Base-by-base conservation (phyloP, 2,888 invertebrate genomes). In the Petrolisthes manimaculis region DNA sequence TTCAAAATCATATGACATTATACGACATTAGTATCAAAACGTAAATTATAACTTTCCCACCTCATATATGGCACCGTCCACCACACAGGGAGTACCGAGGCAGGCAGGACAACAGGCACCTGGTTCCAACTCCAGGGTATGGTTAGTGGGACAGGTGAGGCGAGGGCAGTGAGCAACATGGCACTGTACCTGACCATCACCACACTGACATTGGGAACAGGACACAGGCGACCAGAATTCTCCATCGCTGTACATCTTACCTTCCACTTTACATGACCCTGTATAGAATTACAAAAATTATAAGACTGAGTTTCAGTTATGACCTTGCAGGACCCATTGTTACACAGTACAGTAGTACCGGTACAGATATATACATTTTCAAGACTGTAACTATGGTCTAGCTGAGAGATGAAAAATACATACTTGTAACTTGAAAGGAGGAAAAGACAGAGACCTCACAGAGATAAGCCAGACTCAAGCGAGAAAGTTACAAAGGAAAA, bases 71-170 rank as follows among this genome's bases (percentile, higher is more conserved):
- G 37, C 78, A 21, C 88, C 89, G 21, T 88, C 69, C 54, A 80
- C 75, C 18, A 84, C 71, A 81, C 91, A 91, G 4, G 91, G 84
- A 21, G 86, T 79, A 18, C 89, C 89, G 51, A 80, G 80, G 81
- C 91, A 91, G 8, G 83, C 71, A 51, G 91, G 91, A 56, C 91
- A 91, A 67, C 91, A 91, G 12, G 88, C 84, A 5, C 89, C 89
- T 9, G 79, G 84, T 5, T 53, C 55, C 12, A 88, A 55, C n/a
- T 87, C 88, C 54, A 89, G 53, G 8, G 89, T 88, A 79, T 89
- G 89, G 69, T 91, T 89, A 4, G 86, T 71, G 9, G 89, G 89
- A 67, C 91, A 91, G 9, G 86, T 77, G 77, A 91, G 86, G n/a
- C 79, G 83, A 21, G 83, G 91, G 69, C 91, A 91, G 71, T 88